These are phyloP conservation scores for Neoitamus cyanurus DNA, from an alignment of 2,888 invertebrate genomes.

Conservation along the genomic window DNA sequence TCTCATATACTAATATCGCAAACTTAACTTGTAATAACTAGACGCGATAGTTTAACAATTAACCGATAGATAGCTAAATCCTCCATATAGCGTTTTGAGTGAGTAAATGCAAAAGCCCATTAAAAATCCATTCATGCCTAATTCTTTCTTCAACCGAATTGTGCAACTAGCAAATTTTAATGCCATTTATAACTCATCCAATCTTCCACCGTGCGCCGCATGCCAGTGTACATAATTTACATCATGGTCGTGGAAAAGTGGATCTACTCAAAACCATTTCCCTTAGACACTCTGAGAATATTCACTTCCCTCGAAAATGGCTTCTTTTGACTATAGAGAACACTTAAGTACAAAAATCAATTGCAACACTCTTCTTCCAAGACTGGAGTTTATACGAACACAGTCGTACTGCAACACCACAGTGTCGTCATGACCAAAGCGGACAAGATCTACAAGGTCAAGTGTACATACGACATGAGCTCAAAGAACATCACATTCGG, in stretches of 20 bases:
- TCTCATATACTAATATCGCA: too few species aligned
- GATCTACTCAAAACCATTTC: neutral
- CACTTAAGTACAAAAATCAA: slow-evolving; percentile 29
- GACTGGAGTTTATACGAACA: slow-evolving; percentile 94
- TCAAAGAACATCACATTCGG: slow-evolving; percentile 96
- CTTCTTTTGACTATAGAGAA: slow-evolving; percentile 23
- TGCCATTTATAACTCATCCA: neutral
- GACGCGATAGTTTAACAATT: too few species aligned
- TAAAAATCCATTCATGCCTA: too few species aligned
- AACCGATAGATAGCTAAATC: too few species aligned
- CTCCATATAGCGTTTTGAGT: too few species aligned
- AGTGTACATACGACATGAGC: slow-evolving; percentile 96
- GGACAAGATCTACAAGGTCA: slow-evolving; percentile 95
- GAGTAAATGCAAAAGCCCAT: too few species aligned
- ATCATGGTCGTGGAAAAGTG: neutral
- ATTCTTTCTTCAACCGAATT: too few species aligned
- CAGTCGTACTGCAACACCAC: slow-evolving; percentile 93
- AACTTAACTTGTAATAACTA: too few species aligned
- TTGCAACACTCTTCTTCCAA: slow-evolving; percentile 62
- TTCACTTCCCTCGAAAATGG: slow-evolving; percentile 27
- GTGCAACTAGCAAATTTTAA: neutral
- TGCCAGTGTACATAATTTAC: neutral
- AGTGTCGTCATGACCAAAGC: slow-evolving; percentile 97
- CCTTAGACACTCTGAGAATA: neutral
- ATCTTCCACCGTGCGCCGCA: neutral